Evolutionary conservation across 2,888 invertebrate genomes (phyloP).

Genomic region (Helicoverpa assulta): DNA sequence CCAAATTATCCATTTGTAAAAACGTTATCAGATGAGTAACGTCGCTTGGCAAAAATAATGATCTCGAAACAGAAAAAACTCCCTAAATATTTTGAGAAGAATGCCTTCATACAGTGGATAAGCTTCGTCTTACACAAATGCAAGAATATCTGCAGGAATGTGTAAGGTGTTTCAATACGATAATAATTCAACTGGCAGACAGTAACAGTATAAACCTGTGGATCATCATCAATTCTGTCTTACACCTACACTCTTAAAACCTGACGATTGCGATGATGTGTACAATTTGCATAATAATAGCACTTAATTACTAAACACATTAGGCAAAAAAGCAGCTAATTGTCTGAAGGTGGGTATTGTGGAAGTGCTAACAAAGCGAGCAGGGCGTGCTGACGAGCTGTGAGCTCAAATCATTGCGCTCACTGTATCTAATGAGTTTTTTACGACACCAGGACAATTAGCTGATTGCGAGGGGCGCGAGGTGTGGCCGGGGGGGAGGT

Average conservation of each 20-base stretch:
- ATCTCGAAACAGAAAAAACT: neutral
- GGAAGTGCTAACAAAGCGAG: conserved; percentile 18
- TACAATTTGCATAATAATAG: conserved; percentile 1
- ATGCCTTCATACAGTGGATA: too few species aligned
- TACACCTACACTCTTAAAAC: neutral
- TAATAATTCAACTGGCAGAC: too few species aligned
- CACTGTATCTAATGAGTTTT: conserved; percentile 27
- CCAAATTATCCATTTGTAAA: too few species aligned
- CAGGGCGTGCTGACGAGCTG: conserved; percentile 29
- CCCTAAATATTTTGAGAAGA: too few species aligned
- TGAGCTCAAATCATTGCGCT: conserved; percentile 33
- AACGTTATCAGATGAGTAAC: too few species aligned
- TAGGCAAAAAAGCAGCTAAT: neutral
- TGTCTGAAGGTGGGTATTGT: neutral
- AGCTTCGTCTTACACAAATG: too few species aligned
- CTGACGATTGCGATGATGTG: neutral
- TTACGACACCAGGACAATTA: conserved; percentile 43
- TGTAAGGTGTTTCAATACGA: too few species aligned
- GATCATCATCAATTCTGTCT: too few species aligned
- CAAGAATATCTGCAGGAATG: too few species aligned
- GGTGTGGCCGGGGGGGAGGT: neutral
- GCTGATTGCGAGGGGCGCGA: conserved; percentile 21
- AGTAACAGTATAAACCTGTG: too few species aligned
- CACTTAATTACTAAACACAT: neutral
- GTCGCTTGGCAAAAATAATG: neutral